A percentile compares a stretch with the other conserved stretches of the same genome.
These are phyloP conservation scores for Volucella inflata DNA, from an alignment of 2,888 invertebrate species.

Conservation along the genomic window DNA sequence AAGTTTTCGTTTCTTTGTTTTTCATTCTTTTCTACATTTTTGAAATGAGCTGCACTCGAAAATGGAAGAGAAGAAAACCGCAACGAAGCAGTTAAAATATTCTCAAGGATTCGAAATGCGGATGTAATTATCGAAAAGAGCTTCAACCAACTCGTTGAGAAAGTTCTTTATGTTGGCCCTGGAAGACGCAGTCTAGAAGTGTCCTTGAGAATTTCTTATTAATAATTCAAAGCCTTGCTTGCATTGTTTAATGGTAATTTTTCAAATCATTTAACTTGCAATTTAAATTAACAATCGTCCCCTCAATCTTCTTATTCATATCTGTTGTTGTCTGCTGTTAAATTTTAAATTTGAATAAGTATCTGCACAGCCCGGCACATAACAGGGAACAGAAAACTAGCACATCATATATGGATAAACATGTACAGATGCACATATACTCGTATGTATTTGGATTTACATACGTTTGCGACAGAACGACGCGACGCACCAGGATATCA, in stretches of 20 bases:
- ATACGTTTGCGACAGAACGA: too few species aligned
- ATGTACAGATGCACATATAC: too few species aligned
- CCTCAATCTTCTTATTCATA: neutral
- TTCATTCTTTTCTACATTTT: neutral
- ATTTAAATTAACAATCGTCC: conserved; percentile 39
- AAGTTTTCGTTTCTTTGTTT: conserved; percentile 62
- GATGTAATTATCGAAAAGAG: conserved; percentile 70
- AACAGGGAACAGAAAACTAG: conserved; percentile 56
- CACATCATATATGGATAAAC: conserved; percentile 1
- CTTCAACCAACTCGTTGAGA: conserved; percentile 13
- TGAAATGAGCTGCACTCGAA: conserved; percentile 4
- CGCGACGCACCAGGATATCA: neutral
- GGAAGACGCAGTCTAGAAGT: neutral
- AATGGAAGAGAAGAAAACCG: conserved; percentile 52
- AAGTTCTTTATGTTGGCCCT: neutral
- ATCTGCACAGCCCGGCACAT: conserved; percentile 65
- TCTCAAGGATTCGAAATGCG: conserved; percentile 63
- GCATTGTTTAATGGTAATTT: conserved; percentile 53
- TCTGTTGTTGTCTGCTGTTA: conserved; percentile 1
- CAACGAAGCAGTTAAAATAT: conserved; percentile 63
- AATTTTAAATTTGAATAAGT: conserved; percentile 66
- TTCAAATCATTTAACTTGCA: conserved; percentile 65
- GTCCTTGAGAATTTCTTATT: conserved; percentile 45
- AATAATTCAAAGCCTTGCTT: conserved; percentile 66
- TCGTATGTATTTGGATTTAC: too few species aligned